Conservation (phyloP, 2,797 vertebrate genomes). For the Hydrocynus forskahlii region DNA sequence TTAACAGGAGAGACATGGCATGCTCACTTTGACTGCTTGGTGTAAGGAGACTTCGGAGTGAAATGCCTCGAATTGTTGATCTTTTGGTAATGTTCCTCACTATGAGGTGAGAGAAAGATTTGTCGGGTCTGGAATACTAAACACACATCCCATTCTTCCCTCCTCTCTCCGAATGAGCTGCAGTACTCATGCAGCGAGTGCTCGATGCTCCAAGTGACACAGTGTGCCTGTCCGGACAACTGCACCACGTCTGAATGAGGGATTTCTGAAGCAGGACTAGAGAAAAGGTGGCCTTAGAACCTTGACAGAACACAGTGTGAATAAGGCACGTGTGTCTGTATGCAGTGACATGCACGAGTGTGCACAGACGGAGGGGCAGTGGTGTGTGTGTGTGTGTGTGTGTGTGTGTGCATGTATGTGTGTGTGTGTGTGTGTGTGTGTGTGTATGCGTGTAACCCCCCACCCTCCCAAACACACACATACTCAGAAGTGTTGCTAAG, state of each 20-base stretch:
- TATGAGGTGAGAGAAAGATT: slow-evolving; percentile 8
- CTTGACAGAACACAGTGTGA: background rate
- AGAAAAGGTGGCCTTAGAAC: slow-evolving; percentile 32
- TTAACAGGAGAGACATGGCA: slow-evolving; percentile 72
- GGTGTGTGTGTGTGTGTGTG: too few relatives aligned
- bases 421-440: too few relatives aligned
- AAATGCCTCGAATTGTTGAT: slow-evolving; percentile 22
- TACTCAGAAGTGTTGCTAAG: too few relatives aligned
- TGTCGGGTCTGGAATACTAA: slow-evolving; percentile 33
- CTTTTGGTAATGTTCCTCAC: slow-evolving; percentile 26
- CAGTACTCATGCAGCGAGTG: slow-evolving; percentile 19
- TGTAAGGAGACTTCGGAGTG: slow-evolving; percentile 17
- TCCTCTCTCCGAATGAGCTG: slow-evolving; percentile 12
- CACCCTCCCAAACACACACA: too few relatives aligned
- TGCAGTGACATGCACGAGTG: too few relatives aligned
- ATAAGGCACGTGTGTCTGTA: too few relatives aligned
- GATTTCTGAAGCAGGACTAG: slow-evolving; percentile 18
- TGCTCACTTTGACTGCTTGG: slow-evolving; percentile 57
- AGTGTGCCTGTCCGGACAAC: slow-evolving; percentile 12
- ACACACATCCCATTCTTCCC: background rate
- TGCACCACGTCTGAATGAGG: background rate
- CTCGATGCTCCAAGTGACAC: slow-evolving; percentile 4
- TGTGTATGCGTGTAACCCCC: too few relatives aligned
- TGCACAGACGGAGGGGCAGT: too few relatives aligned
- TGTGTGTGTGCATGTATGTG: too few relatives aligned